Conservation (phyloP, 35 echinoderm and acorn worm species). For the Antedon bifida region DNA sequence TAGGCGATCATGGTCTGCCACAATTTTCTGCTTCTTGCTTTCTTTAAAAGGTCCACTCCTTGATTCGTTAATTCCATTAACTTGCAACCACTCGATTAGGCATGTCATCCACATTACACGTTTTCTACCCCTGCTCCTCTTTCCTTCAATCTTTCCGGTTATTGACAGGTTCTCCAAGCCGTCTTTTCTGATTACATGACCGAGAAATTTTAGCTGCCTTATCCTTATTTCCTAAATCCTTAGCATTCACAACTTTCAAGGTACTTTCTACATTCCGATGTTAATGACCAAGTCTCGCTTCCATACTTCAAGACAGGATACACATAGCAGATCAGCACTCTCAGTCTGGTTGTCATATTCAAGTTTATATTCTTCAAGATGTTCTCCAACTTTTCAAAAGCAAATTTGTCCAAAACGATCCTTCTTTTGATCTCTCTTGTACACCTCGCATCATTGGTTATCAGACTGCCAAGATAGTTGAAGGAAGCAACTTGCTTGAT, state of each 20-base stretch:
- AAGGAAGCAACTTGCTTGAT: slow-evolving; percentile 1
- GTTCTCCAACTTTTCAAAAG: neutral
- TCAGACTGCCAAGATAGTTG: neutral
- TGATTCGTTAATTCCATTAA: no score
- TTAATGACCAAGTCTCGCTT: slow-evolving; percentile 4
- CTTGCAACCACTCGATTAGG: no score
- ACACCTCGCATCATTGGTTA: neutral
- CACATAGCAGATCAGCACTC: neutral
- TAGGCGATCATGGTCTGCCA: no score
- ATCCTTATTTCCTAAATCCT: neutral
- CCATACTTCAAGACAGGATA: neutral
- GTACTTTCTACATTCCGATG: neutral
- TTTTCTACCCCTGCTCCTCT: no score
- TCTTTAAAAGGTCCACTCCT: no score
- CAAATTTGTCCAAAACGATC: neutral
- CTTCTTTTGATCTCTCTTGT: slow-evolving; percentile 1
- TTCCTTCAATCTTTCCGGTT: no score
- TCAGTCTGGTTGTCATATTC: neutral
- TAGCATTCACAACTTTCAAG: neutral
- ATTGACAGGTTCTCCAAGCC: neutral
- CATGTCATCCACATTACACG: no score
- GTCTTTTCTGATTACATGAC: neutral
- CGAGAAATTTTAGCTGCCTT: neutral
- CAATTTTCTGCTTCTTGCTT: no score
- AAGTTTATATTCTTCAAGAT: neutral